phyloP scores from a whole-genome alignment of 2,797 vertebrate genomes.

The Pseudomugil gertrudae region DNA sequence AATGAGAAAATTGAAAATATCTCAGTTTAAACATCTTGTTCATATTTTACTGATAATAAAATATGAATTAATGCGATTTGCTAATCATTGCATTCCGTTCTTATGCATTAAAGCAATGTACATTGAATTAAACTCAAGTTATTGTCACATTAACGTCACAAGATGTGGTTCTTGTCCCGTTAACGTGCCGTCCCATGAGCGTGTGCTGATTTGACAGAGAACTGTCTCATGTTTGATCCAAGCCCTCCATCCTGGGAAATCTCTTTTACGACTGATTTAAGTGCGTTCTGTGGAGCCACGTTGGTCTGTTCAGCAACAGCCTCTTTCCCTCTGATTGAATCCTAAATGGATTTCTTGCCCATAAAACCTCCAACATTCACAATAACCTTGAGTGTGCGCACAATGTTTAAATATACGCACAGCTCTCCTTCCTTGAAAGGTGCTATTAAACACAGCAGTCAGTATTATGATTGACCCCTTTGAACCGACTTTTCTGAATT shows the following conservation, averaged over 20 bases:
- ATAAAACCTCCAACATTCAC: constrained; percentile 39
- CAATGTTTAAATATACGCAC: constrained; percentile 22
- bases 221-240: constrained; percentile 7
- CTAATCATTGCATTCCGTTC: too few species aligned
- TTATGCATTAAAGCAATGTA: too few species aligned
- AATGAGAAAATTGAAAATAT: neutral
- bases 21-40: too few species aligned
- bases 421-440: constrained; percentile 22
- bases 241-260: constrained; percentile 11
- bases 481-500: constrained; percentile 29
- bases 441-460: constrained; percentile 33
- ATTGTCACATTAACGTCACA: too few species aligned
- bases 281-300: constrained; percentile 14
- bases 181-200: constrained; percentile 8
- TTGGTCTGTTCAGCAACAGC: constrained; percentile 6
- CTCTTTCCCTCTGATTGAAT: constrained; percentile 48
- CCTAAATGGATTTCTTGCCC: constrained; percentile 51
- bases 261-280: constrained; percentile 21
- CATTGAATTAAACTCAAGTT: too few species aligned
- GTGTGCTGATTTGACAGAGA: constrained; percentile 7
- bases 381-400: constrained; percentile 36
- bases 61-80: too few species aligned
- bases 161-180: neutral
- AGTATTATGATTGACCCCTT: constrained; percentile 24
- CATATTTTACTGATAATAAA: too few species aligned